phyloP scores from a whole-genome alignment of 2,888 invertebrate species.

The Timandra comae region DNA sequence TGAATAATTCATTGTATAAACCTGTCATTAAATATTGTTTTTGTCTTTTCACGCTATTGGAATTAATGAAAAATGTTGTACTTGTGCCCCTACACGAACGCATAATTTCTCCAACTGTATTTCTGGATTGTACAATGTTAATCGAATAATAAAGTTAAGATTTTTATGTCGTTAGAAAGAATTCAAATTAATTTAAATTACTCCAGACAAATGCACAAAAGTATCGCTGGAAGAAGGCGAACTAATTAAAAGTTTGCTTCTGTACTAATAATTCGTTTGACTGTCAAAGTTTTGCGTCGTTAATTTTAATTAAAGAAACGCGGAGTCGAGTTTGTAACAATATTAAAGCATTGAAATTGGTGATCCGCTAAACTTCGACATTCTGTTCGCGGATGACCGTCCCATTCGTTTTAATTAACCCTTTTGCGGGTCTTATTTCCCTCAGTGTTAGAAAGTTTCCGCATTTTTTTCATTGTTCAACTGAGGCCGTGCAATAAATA shows the following conservation, averaged over 20 bases:
- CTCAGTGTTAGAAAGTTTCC: conserved; percentile 51
- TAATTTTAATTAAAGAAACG: conserved; percentile 78
- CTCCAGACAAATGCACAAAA: conserved; percentile 67
- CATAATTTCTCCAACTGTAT: conserved; percentile 15
- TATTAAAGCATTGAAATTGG: conserved; percentile 75
- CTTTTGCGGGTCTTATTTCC: conserved; percentile 56
- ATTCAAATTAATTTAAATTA: conserved; percentile 68
- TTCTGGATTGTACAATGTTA: conserved; percentile 20
- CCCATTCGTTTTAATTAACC: conserved; percentile 73
- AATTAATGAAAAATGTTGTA: conserved; percentile 29
- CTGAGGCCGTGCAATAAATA: conserved; percentile 46
- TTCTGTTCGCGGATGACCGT: conserved; percentile 64
- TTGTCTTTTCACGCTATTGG: conserved; percentile 24
- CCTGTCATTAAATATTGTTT: conserved; percentile 25
- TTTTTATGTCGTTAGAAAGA: conserved; percentile 42
- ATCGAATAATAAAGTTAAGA: conserved; percentile 26
- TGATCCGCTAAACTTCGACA: conserved; percentile 75
- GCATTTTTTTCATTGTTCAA: conserved; percentile 36
- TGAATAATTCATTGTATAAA: conserved; percentile 34
- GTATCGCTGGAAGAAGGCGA: conserved; percentile 65
- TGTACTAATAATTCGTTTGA: conserved; percentile 76
- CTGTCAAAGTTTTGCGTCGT: conserved; percentile 76
- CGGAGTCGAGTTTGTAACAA: conserved; percentile 69
- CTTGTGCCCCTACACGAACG: conserved; percentile 14
- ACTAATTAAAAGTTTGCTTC: conserved; percentile 75